A percentile compares a stretch with the other conserved stretches of the same genome.
These are phyloP conservation scores for Hermetia illucens DNA, from an alignment of 1,140 invertebrate genomes.

Conservation along the genomic window DNA sequence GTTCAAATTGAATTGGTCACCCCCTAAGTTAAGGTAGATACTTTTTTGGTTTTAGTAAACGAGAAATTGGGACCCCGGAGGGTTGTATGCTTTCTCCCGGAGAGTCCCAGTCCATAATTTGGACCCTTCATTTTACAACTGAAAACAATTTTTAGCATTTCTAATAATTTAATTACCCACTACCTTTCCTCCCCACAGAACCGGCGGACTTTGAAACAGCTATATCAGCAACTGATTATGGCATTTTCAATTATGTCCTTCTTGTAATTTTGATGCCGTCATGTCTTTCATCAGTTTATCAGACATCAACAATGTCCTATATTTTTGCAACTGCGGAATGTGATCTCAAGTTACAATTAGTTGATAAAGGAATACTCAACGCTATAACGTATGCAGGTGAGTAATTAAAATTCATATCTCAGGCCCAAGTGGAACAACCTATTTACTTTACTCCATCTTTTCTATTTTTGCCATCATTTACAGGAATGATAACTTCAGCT, in stretches of 20 bases:
- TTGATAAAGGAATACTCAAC: constrained; percentile 53
- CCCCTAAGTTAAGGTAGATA: too few species aligned
- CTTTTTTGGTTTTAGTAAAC: too few species aligned
- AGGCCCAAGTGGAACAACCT: too few species aligned
- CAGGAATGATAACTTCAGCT: constrained; percentile 69
- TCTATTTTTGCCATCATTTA: background rate
- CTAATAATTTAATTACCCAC: too few species aligned
- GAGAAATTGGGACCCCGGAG: too few species aligned
- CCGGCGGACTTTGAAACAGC: constrained; percentile 45
- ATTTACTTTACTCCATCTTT: background rate
- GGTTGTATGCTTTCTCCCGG: too few species aligned
- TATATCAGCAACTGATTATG: constrained; percentile 41
- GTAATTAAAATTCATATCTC: constrained; percentile 6
- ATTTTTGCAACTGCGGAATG: constrained; percentile 56
- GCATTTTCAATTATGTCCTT: constrained; percentile 49
- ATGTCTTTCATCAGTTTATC: constrained; percentile 46
- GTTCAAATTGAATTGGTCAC: too few species aligned
- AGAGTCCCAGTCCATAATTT: too few species aligned
- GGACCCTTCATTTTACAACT: too few species aligned
- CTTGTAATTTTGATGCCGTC: constrained; percentile 44
- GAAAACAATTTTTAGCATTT: too few species aligned
- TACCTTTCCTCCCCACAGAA: too few species aligned
- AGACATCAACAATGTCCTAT: constrained; percentile 48
- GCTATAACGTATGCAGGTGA: constrained; percentile 49
- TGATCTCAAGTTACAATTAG: constrained; percentile 44